These are phyloP conservation scores for Chitala chitala DNA, from an alignment of 2,113 vertebrate genomes.

Conservation along the genomic window DNA sequence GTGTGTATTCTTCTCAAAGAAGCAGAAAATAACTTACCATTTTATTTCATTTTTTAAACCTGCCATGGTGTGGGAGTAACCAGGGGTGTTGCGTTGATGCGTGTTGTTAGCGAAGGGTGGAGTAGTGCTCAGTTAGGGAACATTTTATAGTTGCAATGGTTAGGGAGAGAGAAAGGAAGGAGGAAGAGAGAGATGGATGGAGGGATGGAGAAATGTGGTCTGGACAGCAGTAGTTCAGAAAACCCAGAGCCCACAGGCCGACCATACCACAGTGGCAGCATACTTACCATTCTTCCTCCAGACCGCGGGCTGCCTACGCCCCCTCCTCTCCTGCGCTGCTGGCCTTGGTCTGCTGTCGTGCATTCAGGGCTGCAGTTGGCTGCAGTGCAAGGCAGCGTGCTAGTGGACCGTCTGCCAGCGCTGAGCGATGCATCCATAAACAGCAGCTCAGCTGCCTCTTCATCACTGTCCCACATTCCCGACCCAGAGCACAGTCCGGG, in stretches of 20 bases:
- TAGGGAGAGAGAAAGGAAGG: constrained; percentile 46
- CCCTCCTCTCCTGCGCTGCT: constrained; percentile 53
- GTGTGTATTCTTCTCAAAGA: background rate
- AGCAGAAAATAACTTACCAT: background rate
- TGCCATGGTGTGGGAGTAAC: constrained; percentile 41
- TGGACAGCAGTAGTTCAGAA: constrained; percentile 49
- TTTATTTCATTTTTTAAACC: constrained; percentile 34
- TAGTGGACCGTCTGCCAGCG: background rate
- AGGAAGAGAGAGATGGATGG: constrained; percentile 30
- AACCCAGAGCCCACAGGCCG: constrained; percentile 56
- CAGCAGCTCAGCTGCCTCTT: too few species aligned
- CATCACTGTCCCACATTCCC: too few species aligned
- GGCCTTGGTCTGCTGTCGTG: background rate
- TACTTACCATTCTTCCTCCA: constrained; percentile 68
- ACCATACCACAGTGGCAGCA: constrained; percentile 60
- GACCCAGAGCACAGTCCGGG: too few species aligned
- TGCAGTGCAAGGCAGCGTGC: background rate
- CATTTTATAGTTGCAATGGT: constrained; percentile 63
- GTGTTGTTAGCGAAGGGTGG: constrained; percentile 60
- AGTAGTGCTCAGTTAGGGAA: constrained; percentile 61
- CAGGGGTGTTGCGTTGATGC: constrained; percentile 57
- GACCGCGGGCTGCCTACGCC: constrained; percentile 61
- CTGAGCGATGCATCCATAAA: background rate
- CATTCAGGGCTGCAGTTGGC: background rate
- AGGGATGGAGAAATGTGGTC: constrained; percentile 49